Percentiles rank a stretch among this genome's conserved stretches.
These are phyloP conservation scores for Spinus pinus DNA, from an alignment of 2,797 vertebrate species.

Conservation along the genomic window DNA sequence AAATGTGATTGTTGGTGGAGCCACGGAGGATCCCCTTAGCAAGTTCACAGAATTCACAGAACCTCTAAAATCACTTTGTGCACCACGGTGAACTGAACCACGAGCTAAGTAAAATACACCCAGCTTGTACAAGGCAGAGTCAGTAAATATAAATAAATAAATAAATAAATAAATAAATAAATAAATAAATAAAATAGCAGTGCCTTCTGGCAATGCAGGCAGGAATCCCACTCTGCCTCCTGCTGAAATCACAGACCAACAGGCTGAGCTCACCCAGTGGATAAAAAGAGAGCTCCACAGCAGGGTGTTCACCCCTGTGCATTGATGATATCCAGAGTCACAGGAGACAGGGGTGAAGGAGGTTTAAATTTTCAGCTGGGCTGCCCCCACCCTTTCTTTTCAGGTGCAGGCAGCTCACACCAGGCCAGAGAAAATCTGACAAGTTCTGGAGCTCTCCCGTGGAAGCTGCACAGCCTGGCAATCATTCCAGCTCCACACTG, in stretches of 20 bases:
- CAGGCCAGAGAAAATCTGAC: accelerated
- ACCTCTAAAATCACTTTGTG: neutral
- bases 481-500: neutral
- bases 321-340: neutral
- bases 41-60: neutral
- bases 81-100: neutral
- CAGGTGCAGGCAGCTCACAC: neutral
- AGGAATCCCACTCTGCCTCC: neutral
- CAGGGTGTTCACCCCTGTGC: accelerated
- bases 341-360: neutral
- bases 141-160: neutral
- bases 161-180: neutral
- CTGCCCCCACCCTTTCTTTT: neutral
- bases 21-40: neutral
- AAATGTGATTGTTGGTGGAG: neutral
- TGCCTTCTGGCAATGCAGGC: neutral
- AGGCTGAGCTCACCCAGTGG: no score
- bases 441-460: neutral
- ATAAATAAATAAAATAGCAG: neutral
- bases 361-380: neutral
- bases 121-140: neutral
- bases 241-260: no score
- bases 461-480: neutral
- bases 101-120: neutral
- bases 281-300: neutral